Conservation (phyloP, 2,888 invertebrate genomes). For the Campoplex capitator region DNA sequence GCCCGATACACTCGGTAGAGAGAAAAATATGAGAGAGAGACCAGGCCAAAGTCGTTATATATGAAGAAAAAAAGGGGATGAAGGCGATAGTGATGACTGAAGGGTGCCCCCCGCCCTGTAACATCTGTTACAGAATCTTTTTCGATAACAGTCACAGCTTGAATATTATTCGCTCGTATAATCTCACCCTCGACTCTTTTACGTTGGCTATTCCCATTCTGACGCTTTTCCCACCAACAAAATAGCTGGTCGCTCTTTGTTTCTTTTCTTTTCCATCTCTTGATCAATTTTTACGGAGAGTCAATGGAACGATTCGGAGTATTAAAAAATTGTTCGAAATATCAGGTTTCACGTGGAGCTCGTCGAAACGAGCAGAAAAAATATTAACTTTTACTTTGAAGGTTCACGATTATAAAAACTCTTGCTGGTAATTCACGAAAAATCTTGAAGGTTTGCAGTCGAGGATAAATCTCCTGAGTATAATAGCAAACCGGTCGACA, state of each 20-base stretch:
- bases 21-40: conserved; percentile 2
- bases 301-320: neutral
- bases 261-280: neutral
- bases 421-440: too few species aligned
- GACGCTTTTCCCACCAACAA: conserved; percentile 3
- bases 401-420: neutral
- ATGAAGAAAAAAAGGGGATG: conserved; percentile 42
- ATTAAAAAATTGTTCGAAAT: neutral
- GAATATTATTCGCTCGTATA: conserved; percentile 46
- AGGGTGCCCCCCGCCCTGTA: conserved; percentile 46
- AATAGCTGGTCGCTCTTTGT: neutral
- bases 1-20: neutral
- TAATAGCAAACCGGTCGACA: conserved; percentile 46
- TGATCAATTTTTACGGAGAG: neutral
- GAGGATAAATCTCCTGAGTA: conserved; percentile 41
- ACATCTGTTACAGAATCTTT: conserved; percentile 64
- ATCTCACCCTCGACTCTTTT: conserved; percentile 17
- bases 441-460: conserved; percentile 12
- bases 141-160: conserved; percentile 54
- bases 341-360: too few species aligned
- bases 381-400: neutral
- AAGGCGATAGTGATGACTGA: conserved; percentile 57
- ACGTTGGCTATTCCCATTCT: conserved; percentile 12
- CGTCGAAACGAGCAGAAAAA: neutral
- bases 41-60: conserved; percentile 36